Base-by-base conservation (phyloP, 2,888 invertebrate genomes). In the Cremastobaeus sp. region DNA sequence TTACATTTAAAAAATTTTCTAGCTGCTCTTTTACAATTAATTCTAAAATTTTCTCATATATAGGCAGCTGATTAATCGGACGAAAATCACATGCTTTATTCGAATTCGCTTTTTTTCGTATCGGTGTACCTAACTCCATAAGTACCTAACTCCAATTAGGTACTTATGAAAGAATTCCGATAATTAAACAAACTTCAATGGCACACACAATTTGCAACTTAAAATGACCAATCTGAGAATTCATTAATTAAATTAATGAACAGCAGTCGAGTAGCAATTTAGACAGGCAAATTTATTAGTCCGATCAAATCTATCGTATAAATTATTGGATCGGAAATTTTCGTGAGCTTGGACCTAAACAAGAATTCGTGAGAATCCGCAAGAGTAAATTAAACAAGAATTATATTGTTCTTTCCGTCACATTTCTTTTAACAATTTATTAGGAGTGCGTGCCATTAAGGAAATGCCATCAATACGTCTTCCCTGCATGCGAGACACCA, bases 381-480 rank as follows among this genome's bases (percentile, higher is more conserved):
- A 17, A 32, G 17, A 20, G 60, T 69, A 69, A 69, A 69, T 60
- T 60, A 45, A 45, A 30, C 12, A 69, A 69, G 60, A 69, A 32
- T 69, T 68, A 43, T 60, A 59, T 45, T 39, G 45, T 54, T 60
- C 45, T 69, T 69, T 69, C 69, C 52, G 69, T 64, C 54, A 62
- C 62, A 70, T 70, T 70, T 70, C 62, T 48, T 62, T 64, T 64
- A 57, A 64, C 60, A 35, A 70, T 54, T 60, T 60, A 70, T 70
- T 62, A 62, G 17, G 34, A 62, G 60, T 70, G 69, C 32, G 20
- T 52, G 64, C 50, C 71, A 64, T 71, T 64, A 64, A 71, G 64
- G 64, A 71, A 71, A 64, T 64, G 64, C 57, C 71, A 64, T 64
- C 62, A 64, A 57, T 71, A 57, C 50, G 72, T 59, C 65, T 60